Evolutionary conservation across 2,888 invertebrate genomes (phyloP).

Genomic region (Eupithecia centaureata): DNA sequence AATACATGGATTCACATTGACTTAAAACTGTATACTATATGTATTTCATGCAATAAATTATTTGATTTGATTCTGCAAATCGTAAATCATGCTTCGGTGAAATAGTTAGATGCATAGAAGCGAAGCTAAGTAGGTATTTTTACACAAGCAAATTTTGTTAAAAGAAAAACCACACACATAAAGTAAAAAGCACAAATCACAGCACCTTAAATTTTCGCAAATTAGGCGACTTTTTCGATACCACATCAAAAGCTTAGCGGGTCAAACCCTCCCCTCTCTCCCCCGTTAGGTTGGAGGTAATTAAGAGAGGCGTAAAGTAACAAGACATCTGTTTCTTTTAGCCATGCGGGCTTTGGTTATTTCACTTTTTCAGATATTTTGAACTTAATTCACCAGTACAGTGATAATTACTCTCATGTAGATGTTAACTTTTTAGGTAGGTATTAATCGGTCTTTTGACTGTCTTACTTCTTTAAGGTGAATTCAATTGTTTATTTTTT

Average conservation of each 20-base stretch:
- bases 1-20: too few relatives aligned
- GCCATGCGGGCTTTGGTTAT: conserved; percentile 51
- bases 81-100: too few relatives aligned
- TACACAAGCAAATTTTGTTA: too few relatives aligned
- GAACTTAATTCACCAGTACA: neutral
- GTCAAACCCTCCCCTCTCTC: conserved; percentile 53
- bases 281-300: conserved; percentile 50
- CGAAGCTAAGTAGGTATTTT: too few relatives aligned
- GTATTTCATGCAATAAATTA: too few relatives aligned
- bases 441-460: too few relatives aligned
- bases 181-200: neutral
- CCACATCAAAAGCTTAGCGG: conserved; percentile 54
- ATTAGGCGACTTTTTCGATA: conserved; percentile 38
- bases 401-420: too few relatives aligned
- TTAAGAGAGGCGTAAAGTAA: conserved; percentile 73
- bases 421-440: too few relatives aligned
- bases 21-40: too few relatives aligned
- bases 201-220: conserved; percentile 16
- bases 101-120: too few relatives aligned
- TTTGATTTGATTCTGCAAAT: too few relatives aligned
- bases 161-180: neutral
- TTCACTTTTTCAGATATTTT: conserved; percentile 13
- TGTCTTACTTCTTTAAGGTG: neutral
- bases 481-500: too few relatives aligned
- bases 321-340: conserved; percentile 66